A percentile compares a stretch with the other conserved stretches of the same genome.
These are phyloP conservation scores for Brachylomia viminalis DNA, from an alignment of 2,888 invertebrate genomes.

Conservation along the genomic window DNA sequence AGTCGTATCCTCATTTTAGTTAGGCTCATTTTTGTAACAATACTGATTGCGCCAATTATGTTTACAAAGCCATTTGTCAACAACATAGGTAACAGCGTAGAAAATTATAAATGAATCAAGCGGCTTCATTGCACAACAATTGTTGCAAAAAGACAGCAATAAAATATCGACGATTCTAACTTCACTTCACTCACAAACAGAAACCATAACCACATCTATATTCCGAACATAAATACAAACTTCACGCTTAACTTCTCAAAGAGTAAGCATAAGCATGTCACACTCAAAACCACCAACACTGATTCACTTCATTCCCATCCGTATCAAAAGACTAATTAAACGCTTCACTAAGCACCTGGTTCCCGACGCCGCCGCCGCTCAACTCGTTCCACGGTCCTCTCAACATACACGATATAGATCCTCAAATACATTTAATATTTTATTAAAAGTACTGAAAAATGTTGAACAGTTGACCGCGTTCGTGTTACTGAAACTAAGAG, in stretches of 20 bases:
- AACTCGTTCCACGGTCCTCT: conserved; percentile 78
- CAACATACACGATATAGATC: conserved; percentile 78
- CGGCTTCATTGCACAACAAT: conserved; percentile 19
- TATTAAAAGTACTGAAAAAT: conserved; percentile 70
- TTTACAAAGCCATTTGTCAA: conserved; percentile 18
- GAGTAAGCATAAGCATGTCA: background rate
- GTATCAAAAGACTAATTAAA: conserved; percentile 45
- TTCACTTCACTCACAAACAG: conserved; percentile 17
- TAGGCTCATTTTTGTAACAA: conserved; percentile 17
- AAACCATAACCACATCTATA: conserved; percentile 23
- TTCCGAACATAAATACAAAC: conserved; percentile 13
- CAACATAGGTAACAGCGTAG: conserved; percentile 18
- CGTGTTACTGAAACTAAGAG: conserved; percentile 65
- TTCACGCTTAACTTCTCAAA: conserved; percentile 13
- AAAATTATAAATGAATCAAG: background rate
- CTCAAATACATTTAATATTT: conserved; percentile 82
- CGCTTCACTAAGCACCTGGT: conserved; percentile 72
- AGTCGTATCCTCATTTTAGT: background rate
- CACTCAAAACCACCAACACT: conserved; percentile 34
- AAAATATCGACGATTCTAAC: background rate
- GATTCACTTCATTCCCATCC: conserved; percentile 33
- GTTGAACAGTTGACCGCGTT: conserved; percentile 59
- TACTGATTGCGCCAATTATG: conserved; percentile 28
- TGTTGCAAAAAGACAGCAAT: background rate
- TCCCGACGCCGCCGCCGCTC: conserved; percentile 73